Evolutionary conservation across 2,888 invertebrate species (phyloP).

Genomic region (Willowsia nigromaculata): DNA sequence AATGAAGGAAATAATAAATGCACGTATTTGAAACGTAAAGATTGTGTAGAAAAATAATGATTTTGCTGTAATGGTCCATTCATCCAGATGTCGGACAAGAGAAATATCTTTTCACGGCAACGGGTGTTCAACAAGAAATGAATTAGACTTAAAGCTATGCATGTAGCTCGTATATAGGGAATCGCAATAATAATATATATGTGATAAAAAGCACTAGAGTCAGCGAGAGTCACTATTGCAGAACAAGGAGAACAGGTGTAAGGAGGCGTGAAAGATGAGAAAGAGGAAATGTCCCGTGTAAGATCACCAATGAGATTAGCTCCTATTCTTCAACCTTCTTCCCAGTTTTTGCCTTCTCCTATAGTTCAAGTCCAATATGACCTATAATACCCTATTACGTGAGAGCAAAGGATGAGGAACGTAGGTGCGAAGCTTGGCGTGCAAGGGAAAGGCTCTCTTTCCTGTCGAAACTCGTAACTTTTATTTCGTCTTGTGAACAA

Average conservation of each 20-base stretch:
- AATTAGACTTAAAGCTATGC: background rate
- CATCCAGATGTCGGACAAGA: conserved; percentile 47
- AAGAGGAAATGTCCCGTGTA: conserved; percentile 69
- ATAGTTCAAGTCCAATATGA: background rate
- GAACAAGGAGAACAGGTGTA: conserved; percentile 56
- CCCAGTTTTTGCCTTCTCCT: background rate
- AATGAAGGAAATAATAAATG: background rate
- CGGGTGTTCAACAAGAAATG: background rate
- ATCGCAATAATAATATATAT: background rate
- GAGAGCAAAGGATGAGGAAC: background rate
- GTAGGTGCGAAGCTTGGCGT: background rate
- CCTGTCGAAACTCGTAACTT: conserved; percentile 31
- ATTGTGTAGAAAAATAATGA: background rate
- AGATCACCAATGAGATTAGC: conserved; percentile 65
- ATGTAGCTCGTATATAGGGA: background rate
- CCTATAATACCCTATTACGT: background rate
- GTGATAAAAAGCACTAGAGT: background rate
- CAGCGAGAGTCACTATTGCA: background rate
- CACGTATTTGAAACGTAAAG: background rate
- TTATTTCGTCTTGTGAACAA: conserved; percentile 11
- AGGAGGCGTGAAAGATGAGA: conserved; percentile 68
- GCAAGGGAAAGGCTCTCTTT: background rate
- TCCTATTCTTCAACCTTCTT: background rate
- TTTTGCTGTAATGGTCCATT: background rate
- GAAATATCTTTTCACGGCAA: background rate